Evolutionary conservation across 2,113 vertebrate genomes (phyloP).

Genomic region (Spea multiplicata): DNA sequence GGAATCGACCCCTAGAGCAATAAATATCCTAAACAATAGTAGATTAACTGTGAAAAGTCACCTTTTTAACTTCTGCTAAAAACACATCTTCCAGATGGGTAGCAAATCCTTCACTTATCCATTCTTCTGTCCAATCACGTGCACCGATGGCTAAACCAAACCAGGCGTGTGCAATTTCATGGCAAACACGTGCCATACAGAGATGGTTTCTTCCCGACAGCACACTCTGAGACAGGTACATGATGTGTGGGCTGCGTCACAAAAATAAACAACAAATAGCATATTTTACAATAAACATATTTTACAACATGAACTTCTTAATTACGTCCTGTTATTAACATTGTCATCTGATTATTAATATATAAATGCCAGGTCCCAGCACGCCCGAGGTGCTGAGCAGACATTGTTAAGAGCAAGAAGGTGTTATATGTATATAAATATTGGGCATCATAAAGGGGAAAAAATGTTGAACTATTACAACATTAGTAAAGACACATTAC

Average conservation of each 20-base stretch:
- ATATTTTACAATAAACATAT: conserved; percentile 47
- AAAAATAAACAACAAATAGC: conserved; percentile 59
- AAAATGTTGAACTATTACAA: background rate
- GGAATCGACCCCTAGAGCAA: too few relatives aligned
- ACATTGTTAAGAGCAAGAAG: background rate
- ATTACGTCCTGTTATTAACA: conserved; percentile 52
- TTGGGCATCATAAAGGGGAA: background rate
- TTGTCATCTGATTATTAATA: conserved; percentile 61
- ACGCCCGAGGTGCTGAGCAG: conserved; percentile 36
- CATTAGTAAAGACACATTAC: too few relatives aligned
- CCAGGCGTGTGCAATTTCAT: conserved; percentile 95
- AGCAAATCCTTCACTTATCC: conserved; percentile 96
- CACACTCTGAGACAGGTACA: conserved; percentile 91
- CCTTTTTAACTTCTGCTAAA: conserved; percentile 84
- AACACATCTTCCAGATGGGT: conserved; percentile 90
- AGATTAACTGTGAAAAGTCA: conserved; percentile 51
- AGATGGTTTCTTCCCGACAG: conserved; percentile 68
- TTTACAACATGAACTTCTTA: conserved; percentile 50
- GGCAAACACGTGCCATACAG: conserved; percentile 86
- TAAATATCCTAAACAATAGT: too few relatives aligned
- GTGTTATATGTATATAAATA: too few relatives aligned
- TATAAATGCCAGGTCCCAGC: conserved; percentile 54
- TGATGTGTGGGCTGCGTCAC: conserved; percentile 84
- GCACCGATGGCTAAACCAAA: conserved; percentile 93
- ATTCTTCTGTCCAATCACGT: conserved; percentile 94